Evolutionary conservation across 1,140 invertebrate genomes (phyloP), one percentile per base, ranked within the genome.

Genomic region (Bombus pyrosoma): DNA sequence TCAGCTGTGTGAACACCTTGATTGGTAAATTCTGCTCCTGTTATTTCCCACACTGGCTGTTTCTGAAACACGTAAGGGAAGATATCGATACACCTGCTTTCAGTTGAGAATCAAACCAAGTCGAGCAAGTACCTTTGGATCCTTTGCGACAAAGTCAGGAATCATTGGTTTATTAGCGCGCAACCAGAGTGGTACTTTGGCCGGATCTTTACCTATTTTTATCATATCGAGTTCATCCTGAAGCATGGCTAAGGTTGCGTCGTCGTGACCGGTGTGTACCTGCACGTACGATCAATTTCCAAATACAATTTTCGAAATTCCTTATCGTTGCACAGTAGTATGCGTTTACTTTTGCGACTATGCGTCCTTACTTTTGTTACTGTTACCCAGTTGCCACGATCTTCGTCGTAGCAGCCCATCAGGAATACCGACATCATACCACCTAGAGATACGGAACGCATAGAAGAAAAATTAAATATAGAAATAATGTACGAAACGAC

Each of bases 41-140:
- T 98, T 57, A 99, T 98, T 95, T 99, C 98, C 98, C 98, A 99
- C 28, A 99, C 97, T 6, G 98, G 98, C 93, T 98, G 97, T 77
- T 97, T 95, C 94, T 96, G 74, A 81, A 85, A 69, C 68, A 83
- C 25, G 4, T 5, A 10, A 66, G 1, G 12, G 2, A 66, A 87
- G 12, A 18, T 43, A 57, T 10, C 2, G 10, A 28, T 32, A 8
- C 5, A 18, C 0, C 10, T 22, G 28, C 9, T 32, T 6, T 64
- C 6, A 28, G 10, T 6, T n/a, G 62, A 43, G 18, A 78, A 13
- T 34, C 18, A 2, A 77, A 32, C 6, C 28, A 32, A 68, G 18
- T 32, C 0, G 34, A 2, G 5, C 9, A 57, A 22, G 78, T 87
- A 96, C 96, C 93, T 98, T 97, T 0, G 98, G 98, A 95, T 98